These are phyloP conservation scores for Sinocyclocheilus anshuiensis DNA, from an alignment of 2,113 vertebrate species.

Conservation along the genomic window DNA sequence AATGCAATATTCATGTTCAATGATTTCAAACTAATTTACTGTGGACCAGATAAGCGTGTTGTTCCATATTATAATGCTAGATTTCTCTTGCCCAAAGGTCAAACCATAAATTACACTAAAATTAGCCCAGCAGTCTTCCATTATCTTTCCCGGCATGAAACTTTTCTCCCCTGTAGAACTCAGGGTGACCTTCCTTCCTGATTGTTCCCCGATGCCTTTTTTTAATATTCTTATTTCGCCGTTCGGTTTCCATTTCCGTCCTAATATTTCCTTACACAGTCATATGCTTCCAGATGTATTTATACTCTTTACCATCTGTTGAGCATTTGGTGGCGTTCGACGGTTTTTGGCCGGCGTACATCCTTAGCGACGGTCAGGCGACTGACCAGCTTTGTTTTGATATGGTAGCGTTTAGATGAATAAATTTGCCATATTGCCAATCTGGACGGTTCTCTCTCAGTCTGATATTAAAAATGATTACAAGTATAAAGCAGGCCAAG, in stretches of 20 bases:
- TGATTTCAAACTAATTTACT: slow-evolving; percentile 68
- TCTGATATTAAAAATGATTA: slow-evolving; percentile 48
- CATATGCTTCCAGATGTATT: slow-evolving; percentile 67
- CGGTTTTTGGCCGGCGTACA: slow-evolving; percentile 55
- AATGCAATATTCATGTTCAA: slow-evolving; percentile 71
- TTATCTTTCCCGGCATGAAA: slow-evolving; percentile 77
- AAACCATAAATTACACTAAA: slow-evolving; percentile 73
- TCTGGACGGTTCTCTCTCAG: slow-evolving; percentile 41
- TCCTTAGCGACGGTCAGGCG: slow-evolving; percentile 58
- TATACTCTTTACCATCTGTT: slow-evolving; percentile 71
- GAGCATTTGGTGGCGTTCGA: slow-evolving; percentile 67
- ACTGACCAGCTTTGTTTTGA: slow-evolving; percentile 60
- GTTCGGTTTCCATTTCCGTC: slow-evolving; percentile 58
- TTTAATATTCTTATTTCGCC: slow-evolving; percentile 60
- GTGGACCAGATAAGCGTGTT: slow-evolving; percentile 64
- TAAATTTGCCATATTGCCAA: slow-evolving; percentile 55
- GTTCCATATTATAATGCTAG: slow-evolving; percentile 64
- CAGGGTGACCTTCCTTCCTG: slow-evolving; percentile 75
- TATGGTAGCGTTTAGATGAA: slow-evolving; percentile 57
- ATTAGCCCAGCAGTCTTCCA: slow-evolving; percentile 76
- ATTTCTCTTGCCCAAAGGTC: slow-evolving; percentile 67
- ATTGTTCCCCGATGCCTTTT: slow-evolving; percentile 62
- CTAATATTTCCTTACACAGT: slow-evolving; percentile 57
- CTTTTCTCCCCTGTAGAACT: slow-evolving; percentile 64
- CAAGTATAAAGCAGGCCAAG: slow-evolving; percentile 14